A percentile compares a stretch with the other conserved stretches of the same genome.
Evolutionary conservation across 2,888 invertebrate species (phyloP).

Genomic region (Lasioglossum calceatum): DNA sequence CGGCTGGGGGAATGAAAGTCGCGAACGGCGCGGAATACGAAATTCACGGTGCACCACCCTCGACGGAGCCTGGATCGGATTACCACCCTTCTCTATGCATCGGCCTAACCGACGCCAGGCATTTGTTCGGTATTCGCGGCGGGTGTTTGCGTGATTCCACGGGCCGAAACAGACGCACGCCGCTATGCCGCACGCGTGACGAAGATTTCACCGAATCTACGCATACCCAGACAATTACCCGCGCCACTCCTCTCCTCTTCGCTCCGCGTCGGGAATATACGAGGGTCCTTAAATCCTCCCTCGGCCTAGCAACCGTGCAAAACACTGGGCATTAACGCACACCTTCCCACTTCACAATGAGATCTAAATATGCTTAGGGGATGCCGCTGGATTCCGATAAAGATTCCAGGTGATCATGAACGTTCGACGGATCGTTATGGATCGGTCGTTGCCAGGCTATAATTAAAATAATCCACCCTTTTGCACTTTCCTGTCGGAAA

Average conservation of each 20-base stretch:
- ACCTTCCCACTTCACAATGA: slow-evolving; percentile 48
- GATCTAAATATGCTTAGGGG: slow-evolving; percentile 62
- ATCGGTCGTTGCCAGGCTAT: neutral
- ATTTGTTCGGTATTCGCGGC: slow-evolving; percentile 58
- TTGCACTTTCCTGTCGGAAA: neutral
- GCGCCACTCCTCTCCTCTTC: neutral
- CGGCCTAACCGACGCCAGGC: slow-evolving; percentile 43
- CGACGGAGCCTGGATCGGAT: slow-evolving; percentile 55
- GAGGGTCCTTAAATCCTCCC: slow-evolving; percentile 41
- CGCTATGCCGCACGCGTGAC: slow-evolving; percentile 40
- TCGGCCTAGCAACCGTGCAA: slow-evolving; percentile 41
- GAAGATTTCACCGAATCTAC: slow-evolving; percentile 52
- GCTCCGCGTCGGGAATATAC: neutral
- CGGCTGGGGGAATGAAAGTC: slow-evolving; percentile 27
- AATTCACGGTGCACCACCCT: slow-evolving; percentile 35
- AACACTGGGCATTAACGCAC: slow-evolving; percentile 65
- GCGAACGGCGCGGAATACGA: slow-evolving; percentile 60
- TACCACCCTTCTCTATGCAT: slow-evolving; percentile 47
- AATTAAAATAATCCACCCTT: neutral
- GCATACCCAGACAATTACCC: slow-evolving; percentile 46
- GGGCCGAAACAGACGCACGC: slow-evolving; percentile 36
- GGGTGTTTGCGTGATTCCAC: slow-evolving; percentile 64
- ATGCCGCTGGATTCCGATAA: slow-evolving; percentile 51
- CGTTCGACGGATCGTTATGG: neutral
- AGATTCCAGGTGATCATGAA: slow-evolving; percentile 25